Evolutionary conservation across 2,113 vertebrate species (phyloP), one percentile per base, ranked within the genome.

Genomic region (Sander vitreus): DNA sequence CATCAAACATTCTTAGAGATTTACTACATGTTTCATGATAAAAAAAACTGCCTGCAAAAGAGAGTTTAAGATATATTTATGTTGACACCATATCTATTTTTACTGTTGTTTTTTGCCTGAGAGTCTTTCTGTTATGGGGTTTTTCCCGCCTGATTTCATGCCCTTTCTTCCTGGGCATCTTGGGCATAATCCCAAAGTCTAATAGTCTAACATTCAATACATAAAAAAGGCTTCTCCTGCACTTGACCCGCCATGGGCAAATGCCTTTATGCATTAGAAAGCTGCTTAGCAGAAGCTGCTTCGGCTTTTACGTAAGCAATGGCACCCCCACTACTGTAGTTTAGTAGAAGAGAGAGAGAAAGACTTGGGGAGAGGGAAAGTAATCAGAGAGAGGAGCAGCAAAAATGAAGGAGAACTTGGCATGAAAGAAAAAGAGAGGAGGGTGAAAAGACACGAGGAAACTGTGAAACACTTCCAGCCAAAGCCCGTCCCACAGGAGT

Each of bases 221-320:
- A 87, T 83, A 15, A 18, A 62, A 75, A 54, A 45, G 21, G 53
- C 69, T 79, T 87, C 85, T 87, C 80, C 88, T 78, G 78, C 74
- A 82, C 62, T 92, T 92, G 88, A 93, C 92, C 91, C 36, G 79
- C 88, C 77, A 70, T 13, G 53, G 63, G 91, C 87, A 82, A 89
- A 83, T 68, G 78, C 81, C 78, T 82, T 88, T 76, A 88, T 90
- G 83, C 90, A 74, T 83, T 55, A 86, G 73, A 92, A 94, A 94
- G 92, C 91, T 51, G 82, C 90, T 92, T 93, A 93, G 85, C 76
- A 54, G 80, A 89, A 93, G 83, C 91, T 64, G 86, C 85, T 84
- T 76, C 81, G 10, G 67, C 73, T 89, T 73, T 92, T 93, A 91
- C 47, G 58, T 86, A 93, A 93, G 89, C 57, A 77, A 71, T 7